phyloP scores from a whole-genome alignment of 2,113 vertebrate species.

The Platycercus adscitus region DNA sequence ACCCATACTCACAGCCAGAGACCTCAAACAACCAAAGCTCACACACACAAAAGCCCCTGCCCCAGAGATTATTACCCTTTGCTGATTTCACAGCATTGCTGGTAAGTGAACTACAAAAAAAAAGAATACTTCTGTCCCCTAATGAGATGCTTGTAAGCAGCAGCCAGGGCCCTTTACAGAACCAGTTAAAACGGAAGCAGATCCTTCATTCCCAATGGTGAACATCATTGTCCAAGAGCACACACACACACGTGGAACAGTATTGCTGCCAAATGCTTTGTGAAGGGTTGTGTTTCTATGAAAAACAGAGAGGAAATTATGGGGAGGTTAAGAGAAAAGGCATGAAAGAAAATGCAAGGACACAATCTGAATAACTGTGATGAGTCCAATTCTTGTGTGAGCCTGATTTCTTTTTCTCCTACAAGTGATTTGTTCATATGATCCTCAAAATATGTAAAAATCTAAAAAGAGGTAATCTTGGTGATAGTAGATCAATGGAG shows the following conservation, averaged over 20 bases:
- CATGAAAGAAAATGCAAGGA: background rate
- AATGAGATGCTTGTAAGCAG: background rate
- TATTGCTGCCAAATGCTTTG: background rate
- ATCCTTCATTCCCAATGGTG: background rate
- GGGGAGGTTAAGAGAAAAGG: background rate
- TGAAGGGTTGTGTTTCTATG: background rate
- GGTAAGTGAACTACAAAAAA: background rate
- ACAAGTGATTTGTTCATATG: background rate
- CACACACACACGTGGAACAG: fast-evolving
- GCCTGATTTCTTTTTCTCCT: background rate
- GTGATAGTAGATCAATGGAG: background rate
- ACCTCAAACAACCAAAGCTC: background rate
- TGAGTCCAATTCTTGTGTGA: background rate
- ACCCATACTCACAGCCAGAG: background rate
- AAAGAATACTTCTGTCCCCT: background rate
- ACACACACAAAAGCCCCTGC: background rate
- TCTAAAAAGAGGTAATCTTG: background rate
- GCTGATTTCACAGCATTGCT: background rate
- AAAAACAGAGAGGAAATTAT: background rate
- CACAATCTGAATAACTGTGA: background rate
- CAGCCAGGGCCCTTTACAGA: background rate
- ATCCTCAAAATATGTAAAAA: background rate
- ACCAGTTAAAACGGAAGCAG: background rate
- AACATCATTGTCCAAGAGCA: background rate
- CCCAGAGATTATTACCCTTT: background rate